Percentiles rank a stretch among this genome's conserved stretches.
These are phyloP conservation scores for Drosophila kurseongensis DNA, from an alignment of 1,140 invertebrate genomes.

Conservation along the genomic window DNA sequence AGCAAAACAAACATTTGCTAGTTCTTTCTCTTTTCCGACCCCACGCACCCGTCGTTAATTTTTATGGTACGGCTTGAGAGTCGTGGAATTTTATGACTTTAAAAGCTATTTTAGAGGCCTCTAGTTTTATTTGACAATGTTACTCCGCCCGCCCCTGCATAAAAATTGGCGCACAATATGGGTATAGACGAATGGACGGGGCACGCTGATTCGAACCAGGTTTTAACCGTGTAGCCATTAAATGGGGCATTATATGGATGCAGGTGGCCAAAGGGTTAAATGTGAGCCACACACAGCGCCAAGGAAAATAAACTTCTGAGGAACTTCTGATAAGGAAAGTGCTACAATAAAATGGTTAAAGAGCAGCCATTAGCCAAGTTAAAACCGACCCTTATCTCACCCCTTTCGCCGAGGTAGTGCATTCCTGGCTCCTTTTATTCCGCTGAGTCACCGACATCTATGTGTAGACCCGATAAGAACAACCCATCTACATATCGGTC, in stretches of 20 bases:
- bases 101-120: constrained; percentile 83
- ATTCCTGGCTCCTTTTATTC: constrained; percentile 32
- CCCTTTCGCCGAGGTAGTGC: constrained; percentile 10
- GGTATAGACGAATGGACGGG: constrained; percentile 21
- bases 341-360: constrained; percentile 79
- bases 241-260: constrained; percentile 39
- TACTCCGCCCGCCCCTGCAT: constrained; percentile 37
- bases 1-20: constrained; percentile 61
- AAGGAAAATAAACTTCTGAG: constrained; percentile 9
- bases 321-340: constrained; percentile 66
- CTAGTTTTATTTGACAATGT: constrained; percentile 80
- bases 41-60: constrained; percentile 80
- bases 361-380: constrained; percentile 80
- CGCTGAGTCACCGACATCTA: constrained; percentile 63
- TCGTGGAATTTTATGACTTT: constrained; percentile 82
- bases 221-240: constrained; percentile 55
- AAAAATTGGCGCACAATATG: constrained; percentile 74
- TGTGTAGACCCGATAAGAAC: constrained; percentile 48
- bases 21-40: constrained; percentile 42
- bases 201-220: constrained; percentile 62
- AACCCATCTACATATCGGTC: constrained; percentile 24
- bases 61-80: constrained; percentile 72
- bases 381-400: constrained; percentile 41
- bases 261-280: constrained; percentile 49
- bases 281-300: constrained; percentile 41